Base-by-base conservation (phyloP, 92 coral and sea anemone species). In the Porites lobata region DNA sequence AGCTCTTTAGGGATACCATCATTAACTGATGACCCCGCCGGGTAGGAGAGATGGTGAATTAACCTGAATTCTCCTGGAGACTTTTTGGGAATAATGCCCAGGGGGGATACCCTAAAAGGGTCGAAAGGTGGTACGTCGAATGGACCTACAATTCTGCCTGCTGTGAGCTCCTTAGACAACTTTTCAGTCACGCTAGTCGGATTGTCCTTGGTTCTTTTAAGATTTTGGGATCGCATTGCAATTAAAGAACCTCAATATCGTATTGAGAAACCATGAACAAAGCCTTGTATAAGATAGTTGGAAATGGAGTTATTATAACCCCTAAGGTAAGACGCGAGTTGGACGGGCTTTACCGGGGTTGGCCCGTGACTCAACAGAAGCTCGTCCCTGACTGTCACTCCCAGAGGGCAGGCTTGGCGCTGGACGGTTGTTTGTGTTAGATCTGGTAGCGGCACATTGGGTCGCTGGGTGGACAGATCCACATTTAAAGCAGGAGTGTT, bases 41-140 rank as follows among this genome's bases (percentile, higher is more conserved):
- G 94, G 75, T 51, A 89, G 6, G 95, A 89, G 72, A 92, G 61
- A 17, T 92, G 92, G 62, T 92, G 95, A n/a, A 91, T 87, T 65
- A 87, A 19, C 7, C 94, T 89, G 65, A 91, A 89, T 77, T 92
- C 94, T 9, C 92, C 92, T 0, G 90, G 92, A 6, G 50, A 76
- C 73, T 89, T 89, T 51, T 89, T 89, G 29, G 90, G 92, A 50
- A 89, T 87, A 2, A 92, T 83, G 21, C 95, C 95, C 29, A 92
- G 70, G 21, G 95, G 95, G 3, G 93, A 89, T 22, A 92, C 75
- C 6, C 84, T 29, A 75, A 89, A 89, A 14, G 54, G 38, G 26
- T 20, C 18, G 65, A 85, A 81, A 13, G 93, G 93, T 15, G 91
- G 93, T 6, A 68, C 63, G 12, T 65, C 10, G 59, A 89, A 90